Base-by-base conservation (phyloP, 1,140 invertebrate genomes). In the Drosophila sp. region DNA sequence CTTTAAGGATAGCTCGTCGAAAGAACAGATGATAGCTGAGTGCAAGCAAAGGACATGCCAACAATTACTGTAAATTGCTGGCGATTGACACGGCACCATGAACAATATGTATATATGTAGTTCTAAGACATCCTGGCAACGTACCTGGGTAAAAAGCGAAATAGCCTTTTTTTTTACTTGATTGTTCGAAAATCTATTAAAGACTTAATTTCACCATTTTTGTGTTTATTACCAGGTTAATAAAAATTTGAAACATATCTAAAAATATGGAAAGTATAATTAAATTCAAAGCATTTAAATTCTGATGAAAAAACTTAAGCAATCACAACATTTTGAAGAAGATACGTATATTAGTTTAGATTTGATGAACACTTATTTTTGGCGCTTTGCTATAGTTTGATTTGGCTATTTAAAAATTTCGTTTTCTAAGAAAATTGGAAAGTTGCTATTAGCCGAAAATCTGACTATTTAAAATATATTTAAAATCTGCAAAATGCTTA, bases 41-140 rank as follows among this genome's bases (percentile, higher is more conserved):
- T 25, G 45, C 45, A 21, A 2, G 29, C 50, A 36, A 21, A 53
- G n/a, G 50, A 53, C 32, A 36, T 53, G 32, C 50, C 50, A 53
- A 34, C 50, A 53, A 53, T 53, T 53, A 53, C 5, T 9, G 8
- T 2, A 14, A 53, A 53, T 36, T 53, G 32, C 50, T 36, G 50
- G 16, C 50, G 32, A 53, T 53, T 36, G 14, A 36, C 14, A 21
- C 32, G 27, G 21, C 1, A 38, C 9, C 11, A 13, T n/a, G 46
- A n/a, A 13, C 29, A 14, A 53, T 18, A n/a, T 16, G 14, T 21
- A 53, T 9, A 53, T 18, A n/a, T 16, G 14, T 21, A 53, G 32
- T 29, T 27, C 48, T 11, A 50, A 13, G 13, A 8, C 13, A 14
- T 9, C 18, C 18, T 25, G 21, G 21, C 21, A 21, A 21, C 21